Evolutionary conservation across 2,797 vertebrate genomes (phyloP).

Genomic region (Microchirus variegatus): DNA sequence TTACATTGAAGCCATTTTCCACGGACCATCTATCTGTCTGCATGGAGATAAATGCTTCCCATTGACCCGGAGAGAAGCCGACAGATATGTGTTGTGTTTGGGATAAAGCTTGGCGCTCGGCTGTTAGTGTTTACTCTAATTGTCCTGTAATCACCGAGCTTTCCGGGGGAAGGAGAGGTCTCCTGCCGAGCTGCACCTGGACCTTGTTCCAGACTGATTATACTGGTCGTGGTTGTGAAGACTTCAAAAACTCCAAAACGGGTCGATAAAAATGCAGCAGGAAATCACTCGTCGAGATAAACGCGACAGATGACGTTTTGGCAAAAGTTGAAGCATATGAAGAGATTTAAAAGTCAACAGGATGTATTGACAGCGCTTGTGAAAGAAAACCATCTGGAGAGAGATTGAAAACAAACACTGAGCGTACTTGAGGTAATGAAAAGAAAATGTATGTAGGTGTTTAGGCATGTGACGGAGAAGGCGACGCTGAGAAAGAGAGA

Average conservation of each 20-base stretch:
- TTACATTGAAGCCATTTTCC: slow-evolving; percentile 47
- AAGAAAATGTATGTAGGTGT: slow-evolving; percentile 19
- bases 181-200: slow-evolving; percentile 66
- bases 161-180: slow-evolving; percentile 35
- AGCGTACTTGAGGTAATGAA: background rate
- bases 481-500: background rate
- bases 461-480: slow-evolving; percentile 2
- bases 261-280: slow-evolving; percentile 6
- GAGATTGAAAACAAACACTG: background rate
- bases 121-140: slow-evolving; percentile 76
- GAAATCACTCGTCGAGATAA: background rate
- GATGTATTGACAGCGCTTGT: background rate
- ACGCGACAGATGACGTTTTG: background rate
- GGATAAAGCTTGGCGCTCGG: slow-evolving; percentile 52
- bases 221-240: background rate
- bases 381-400: background rate
- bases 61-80: slow-evolving; percentile 43
- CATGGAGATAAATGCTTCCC: slow-evolving; percentile 63
- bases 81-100: slow-evolving; percentile 58
- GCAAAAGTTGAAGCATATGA: background rate
- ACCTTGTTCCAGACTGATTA: slow-evolving; percentile 43
- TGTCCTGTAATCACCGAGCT: slow-evolving; percentile 67
- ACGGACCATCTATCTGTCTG: slow-evolving; percentile 44
- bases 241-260: background rate
- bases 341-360: background rate